These are phyloP conservation scores for Epistrophe eligans DNA, from an alignment of 2,888 invertebrate genomes.

Conservation along the genomic window DNA sequence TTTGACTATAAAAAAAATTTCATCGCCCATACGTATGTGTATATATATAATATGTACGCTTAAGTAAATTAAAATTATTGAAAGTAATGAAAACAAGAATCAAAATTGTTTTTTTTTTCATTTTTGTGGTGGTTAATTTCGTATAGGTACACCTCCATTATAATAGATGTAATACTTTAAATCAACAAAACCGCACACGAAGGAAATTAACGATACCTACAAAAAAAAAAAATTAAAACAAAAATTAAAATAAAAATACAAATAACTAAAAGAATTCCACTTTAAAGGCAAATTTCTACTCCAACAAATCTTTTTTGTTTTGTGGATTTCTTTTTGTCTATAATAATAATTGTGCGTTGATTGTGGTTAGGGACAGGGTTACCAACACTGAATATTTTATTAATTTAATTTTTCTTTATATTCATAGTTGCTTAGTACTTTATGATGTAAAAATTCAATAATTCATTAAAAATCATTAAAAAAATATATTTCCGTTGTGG, in stretches of 20 bases:
- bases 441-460: no score
- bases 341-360: constrained; percentile 41
- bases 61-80: constrained; percentile 53
- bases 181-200: constrained; percentile 44
- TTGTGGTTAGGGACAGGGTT: neutral
- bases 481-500: no score
- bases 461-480: no score
- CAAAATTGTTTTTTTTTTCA: neutral
- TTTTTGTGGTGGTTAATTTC: constrained; percentile 20
- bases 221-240: constrained; percentile 12
- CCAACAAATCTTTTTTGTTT: constrained; percentile 50
- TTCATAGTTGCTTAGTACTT: no score
- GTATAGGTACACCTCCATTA: constrained; percentile 48
- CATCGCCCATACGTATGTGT: constrained; percentile 49
- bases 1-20: constrained; percentile 9
- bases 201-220: neutral
- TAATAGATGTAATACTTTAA: constrained; percentile 59
- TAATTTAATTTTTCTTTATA: no score
- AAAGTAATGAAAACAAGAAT: constrained; percentile 36
- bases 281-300: constrained; percentile 12
- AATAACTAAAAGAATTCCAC: neutral
- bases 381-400: neutral
- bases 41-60: neutral
- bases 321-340: neutral
- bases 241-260: constrained; percentile 14